Conservation (phyloP, 2,888 invertebrate genomes). For the Apotomis betuletana region DNA sequence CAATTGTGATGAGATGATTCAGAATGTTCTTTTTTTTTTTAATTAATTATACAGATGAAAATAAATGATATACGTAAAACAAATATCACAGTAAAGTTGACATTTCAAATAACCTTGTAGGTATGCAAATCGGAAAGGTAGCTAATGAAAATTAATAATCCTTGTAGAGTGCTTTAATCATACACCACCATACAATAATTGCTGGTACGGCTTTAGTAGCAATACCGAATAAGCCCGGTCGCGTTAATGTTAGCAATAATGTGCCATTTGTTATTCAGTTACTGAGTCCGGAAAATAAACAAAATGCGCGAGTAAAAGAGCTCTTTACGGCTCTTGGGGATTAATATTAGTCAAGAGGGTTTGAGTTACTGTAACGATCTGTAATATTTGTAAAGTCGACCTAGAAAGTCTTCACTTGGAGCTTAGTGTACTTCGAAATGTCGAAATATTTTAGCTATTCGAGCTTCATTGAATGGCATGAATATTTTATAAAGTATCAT, state of each 20-base stretch:
- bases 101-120: no score
- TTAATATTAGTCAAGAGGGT: constrained; percentile 1
- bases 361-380: constrained; percentile 10
- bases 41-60: no score
- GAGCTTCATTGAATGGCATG: no score
- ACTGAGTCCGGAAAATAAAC: constrained; percentile 6
- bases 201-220: background rate
- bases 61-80: no score
- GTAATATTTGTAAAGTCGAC: background rate
- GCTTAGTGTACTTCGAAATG: no score
- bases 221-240: background rate
- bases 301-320: constrained; percentile 9
- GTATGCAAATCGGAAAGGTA: background rate
- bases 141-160: background rate
- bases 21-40: no score
- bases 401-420: no score
- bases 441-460: no score
- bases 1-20: no score
- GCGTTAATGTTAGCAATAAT: constrained; percentile 19
- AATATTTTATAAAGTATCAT: no score
- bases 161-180: background rate
- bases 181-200: background rate
- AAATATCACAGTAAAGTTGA: no score
- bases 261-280: constrained; percentile 19
- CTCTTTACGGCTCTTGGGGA: constrained; percentile 14